These are phyloP conservation scores for Pollimyrus isidori DNA, from an alignment of 2,113 vertebrate species.

Conservation along the genomic window DNA sequence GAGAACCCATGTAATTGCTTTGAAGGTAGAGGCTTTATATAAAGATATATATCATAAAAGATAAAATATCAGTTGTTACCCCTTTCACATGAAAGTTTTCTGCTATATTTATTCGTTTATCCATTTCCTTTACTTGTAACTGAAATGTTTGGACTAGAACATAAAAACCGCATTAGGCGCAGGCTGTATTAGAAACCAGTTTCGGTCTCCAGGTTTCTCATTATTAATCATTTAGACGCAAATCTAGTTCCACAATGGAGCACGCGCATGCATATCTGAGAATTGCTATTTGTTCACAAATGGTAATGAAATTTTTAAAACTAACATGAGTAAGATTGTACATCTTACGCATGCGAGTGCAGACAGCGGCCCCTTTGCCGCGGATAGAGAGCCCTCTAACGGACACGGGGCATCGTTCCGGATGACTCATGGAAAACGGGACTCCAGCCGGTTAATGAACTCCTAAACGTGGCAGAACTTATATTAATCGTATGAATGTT, in stretches of 20 bases:
- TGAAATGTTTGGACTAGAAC: background rate
- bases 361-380: background rate
- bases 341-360: background rate
- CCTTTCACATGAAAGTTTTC: background rate
- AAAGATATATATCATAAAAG: background rate
- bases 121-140: background rate
- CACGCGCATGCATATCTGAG: background rate
- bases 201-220: background rate
- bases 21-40: background rate
- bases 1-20: background rate
- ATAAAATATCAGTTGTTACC: slow-evolving; percentile 1
- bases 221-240: background rate
- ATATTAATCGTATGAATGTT: background rate
- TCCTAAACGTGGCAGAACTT: background rate
- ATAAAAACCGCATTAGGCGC: background rate
- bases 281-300: background rate
- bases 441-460: background rate
- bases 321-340: background rate
- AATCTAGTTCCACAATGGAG: background rate
- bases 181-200: background rate
- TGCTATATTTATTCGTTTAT: background rate
- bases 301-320: background rate
- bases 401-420: slow-evolving; percentile 30
- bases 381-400: slow-evolving; percentile 55
- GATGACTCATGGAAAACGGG: background rate